Base-by-base conservation (phyloP, 2,888 invertebrate genomes). In the Trimorus sp. region DNA sequence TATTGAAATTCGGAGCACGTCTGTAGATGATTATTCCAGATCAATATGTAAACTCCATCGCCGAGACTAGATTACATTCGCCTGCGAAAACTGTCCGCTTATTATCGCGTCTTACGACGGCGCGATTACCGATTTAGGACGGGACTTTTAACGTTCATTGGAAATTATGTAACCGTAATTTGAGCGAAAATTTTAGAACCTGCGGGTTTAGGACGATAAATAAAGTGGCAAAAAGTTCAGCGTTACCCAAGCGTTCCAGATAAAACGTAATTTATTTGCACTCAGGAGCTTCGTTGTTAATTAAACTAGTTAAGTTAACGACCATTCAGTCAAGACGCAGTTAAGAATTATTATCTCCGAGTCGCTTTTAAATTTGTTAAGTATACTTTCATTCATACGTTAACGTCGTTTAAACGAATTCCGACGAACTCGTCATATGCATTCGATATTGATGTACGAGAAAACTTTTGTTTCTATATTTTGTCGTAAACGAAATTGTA, bases 1-100 rank as follows among this genome's bases (percentile, higher is more conserved):
- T 85, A 87, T 86, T 83, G 82, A 80, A 83, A 82, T 85, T 84
- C 51, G 73, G 65, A 56, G 70, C 77, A 59, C 68, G 82, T 65
- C 56, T 63, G 69, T 59, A 37, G 63, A 66, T 60, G 75, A 79
- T 77, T 78, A 56, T 65, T 63, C 53, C 62, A 65, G 82, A 78
- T 83, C 82, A 70, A 82, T 83, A 82, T 76, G 73, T 73, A 62
- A 68, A 73, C 71, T 75, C 70, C 48, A 63, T 69, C 62, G 66
- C 54, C 65, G 62, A 26, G 60, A 65, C 70, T 74, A 62, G 62
- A 68, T 73, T 62, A 74, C 42, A 53, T 74, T 62, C 48, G 49
- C 36, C 49, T 37, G 54, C 14, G 66, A 60, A 76, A 76, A 68
- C 51, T 76, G 75, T 60, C 54, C 62, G 69, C 70, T 70, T 70